phyloP scores from a whole-genome alignment of 2,113 vertebrate species.

The Malurus alboscapulatus region DNA sequence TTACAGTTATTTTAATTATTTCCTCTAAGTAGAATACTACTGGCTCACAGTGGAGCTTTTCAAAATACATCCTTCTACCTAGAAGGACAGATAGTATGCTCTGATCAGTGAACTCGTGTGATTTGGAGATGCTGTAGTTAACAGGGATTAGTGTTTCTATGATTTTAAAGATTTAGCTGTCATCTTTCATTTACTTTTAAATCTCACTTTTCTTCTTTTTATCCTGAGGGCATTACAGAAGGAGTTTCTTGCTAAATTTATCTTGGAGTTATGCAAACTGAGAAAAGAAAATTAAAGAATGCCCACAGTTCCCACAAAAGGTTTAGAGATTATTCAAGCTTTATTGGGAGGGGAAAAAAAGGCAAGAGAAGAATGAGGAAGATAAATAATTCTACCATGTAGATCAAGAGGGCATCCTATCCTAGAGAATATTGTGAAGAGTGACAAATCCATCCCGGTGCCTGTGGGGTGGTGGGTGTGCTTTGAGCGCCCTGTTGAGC shows the following conservation, averaged over 20 bases:
- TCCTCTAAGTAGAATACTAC: neutral
- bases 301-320: neutral
- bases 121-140: constrained; percentile 26
- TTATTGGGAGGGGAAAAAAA: neutral
- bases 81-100: constrained; percentile 7
- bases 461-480: neutral
- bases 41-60: neutral
- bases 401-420: neutral
- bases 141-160: constrained; percentile 16
- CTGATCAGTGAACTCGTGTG: neutral
- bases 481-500: neutral
- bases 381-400: neutral
- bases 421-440: neutral
- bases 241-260: constrained; percentile 44
- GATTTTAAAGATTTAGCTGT: constrained; percentile 42
- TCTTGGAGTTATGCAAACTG: constrained; percentile 7
- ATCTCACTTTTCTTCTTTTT: constrained; percentile 21
- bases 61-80: neutral
- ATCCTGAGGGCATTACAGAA: constrained; percentile 24
- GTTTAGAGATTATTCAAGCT: neutral
- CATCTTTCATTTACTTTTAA: constrained; percentile 50
- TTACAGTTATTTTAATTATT: constrained; percentile 58
- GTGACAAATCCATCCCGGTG: neutral
- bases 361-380: neutral
- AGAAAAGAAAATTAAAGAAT: constrained; percentile 17